Evolutionary conservation across 92 coral and sea anemone species (phyloP).

Genomic region (Diadumene lineata): DNA sequence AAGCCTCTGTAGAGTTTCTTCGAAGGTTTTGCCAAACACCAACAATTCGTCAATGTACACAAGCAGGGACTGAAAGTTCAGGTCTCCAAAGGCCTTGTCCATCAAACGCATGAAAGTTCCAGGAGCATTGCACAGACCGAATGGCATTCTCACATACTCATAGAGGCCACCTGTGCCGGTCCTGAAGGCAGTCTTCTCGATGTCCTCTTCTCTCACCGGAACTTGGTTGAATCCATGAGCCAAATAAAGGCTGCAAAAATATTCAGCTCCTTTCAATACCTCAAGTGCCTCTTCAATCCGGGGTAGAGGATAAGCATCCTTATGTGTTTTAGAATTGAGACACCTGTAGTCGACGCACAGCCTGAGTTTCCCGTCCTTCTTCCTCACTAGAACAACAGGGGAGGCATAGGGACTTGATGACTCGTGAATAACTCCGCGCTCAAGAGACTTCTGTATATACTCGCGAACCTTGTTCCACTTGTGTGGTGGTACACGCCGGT

Average conservation of each 20-base stretch:
- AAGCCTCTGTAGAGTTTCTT: constrained; percentile 49
- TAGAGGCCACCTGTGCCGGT: too few relatives aligned
- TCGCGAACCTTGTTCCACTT: constrained; percentile 44
- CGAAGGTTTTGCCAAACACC: constrained; percentile 53
- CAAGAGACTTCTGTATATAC: constrained; percentile 51
- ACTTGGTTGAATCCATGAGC: constrained; percentile 64
- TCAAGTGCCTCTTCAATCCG: constrained; percentile 56
- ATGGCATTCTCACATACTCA: too few relatives aligned
- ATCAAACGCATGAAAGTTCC: constrained; percentile 63
- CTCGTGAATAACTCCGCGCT: constrained; percentile 48
- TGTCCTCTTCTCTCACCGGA: constrained; percentile 37
- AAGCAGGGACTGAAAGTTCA: constrained; percentile 52
- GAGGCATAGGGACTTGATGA: constrained; percentile 63
- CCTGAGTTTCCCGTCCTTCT: constrained; percentile 45
- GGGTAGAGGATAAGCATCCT: too few relatives aligned
- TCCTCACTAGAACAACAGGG: too few relatives aligned
- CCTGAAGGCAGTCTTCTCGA: too few relatives aligned
- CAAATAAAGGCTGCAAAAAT: constrained; percentile 54
- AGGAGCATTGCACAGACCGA: too few relatives aligned
- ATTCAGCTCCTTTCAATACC: constrained; percentile 48
- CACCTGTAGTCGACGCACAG: constrained; percentile 50
- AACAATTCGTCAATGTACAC: constrained; percentile 63
- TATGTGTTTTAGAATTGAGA: constrained; percentile 43
- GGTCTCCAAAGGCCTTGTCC: constrained; percentile 75
- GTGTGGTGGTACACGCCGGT: constrained; percentile 50